Evolutionary conservation across 2,888 invertebrate genomes (phyloP), one percentile per base, ranked within the genome.

Genomic region (Meliscaeva auricollis): DNA sequence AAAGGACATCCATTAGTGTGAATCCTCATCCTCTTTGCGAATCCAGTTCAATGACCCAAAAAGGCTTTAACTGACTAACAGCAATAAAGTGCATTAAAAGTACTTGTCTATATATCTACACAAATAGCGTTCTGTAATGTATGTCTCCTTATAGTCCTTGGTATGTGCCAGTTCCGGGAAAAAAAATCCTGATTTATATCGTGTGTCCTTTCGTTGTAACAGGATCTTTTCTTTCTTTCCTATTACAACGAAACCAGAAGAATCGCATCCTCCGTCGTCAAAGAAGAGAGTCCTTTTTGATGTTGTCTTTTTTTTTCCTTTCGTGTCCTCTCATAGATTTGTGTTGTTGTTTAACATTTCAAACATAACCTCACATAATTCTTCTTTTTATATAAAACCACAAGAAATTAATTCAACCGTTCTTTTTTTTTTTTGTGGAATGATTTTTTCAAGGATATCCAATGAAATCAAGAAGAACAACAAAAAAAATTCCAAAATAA

Each of bases 141-240:
- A 26, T 26, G 26, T 26, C 26, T 26, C 26, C 2, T 26, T 26
- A 3, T 3, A 26, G 4, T 26, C 26, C 35, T 38, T 38, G 7
- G 26, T 30, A 52, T 58, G 46, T 48, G 20, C n/a, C 38, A 46
- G 26, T 35, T 41, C 38, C 20, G 22, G 7, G 11, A 20, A 70
- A 78, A 70, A 41, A 22, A 74, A 68, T 60, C 66, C 80, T 68
- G 60, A 75, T 80, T 80, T 69, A 69, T 75, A 75, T 74, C 68
- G 68, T 60, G 35, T 58, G 26, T 58, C 1, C 17, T 2, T 32
- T 58, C 1, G 26, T 2, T 32, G 72, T 46, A 64, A 48, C 46
- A 64, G 26, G 41, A 64, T 72, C 54, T 44, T 13, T 1, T 30
- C 0, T 0, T 15, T 15, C 20, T 6, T 72, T 20, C n/a, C 26